These are phyloP conservation scores for Macquaria australasica DNA, from an alignment of 2,113 vertebrate genomes.

Conservation along the genomic window DNA sequence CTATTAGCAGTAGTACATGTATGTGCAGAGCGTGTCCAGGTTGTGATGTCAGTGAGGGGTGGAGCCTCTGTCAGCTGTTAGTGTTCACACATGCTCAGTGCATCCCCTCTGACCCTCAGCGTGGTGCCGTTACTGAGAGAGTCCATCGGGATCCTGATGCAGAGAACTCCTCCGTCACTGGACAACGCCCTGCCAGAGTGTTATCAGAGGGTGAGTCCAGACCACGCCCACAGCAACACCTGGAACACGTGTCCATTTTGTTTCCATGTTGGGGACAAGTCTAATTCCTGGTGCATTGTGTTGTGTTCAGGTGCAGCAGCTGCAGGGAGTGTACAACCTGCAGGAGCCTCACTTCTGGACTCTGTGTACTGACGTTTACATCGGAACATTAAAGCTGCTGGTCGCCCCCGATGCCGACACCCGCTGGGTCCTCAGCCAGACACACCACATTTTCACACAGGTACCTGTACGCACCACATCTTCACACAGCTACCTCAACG, in stretches of 20 bases:
- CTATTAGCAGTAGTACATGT: background rate
- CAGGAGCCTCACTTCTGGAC: conserved; percentile 99
- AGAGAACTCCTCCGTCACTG: conserved; percentile 92
- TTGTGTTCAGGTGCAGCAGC: conserved; percentile 93
- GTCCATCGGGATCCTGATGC: conserved; percentile 98
- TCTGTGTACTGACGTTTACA: conserved; percentile 95
- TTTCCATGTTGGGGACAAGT: background rate
- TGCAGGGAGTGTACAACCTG: conserved; percentile 96
- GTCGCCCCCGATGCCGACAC: conserved; percentile 95
- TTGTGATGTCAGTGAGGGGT: conserved; percentile 15
- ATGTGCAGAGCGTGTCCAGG: background rate
- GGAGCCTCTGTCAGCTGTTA: background rate
- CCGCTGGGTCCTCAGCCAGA: conserved; percentile 97
- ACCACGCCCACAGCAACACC: background rate
- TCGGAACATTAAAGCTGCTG: conserved; percentile 95
- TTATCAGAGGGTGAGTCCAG: conserved; percentile 93
- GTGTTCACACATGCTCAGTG: background rate
- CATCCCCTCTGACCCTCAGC: conserved; percentile 74
- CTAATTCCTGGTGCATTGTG: conserved; percentile 3
- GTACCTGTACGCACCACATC: conserved; percentile 78
- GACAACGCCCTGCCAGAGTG: conserved; percentile 93
- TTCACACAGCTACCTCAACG: conserved; percentile 76
- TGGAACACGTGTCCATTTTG: background rate
- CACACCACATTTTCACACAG: conserved; percentile 99
- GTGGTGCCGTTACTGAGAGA: conserved; percentile 95